phyloP scores from a whole-genome alignment of 1,140 invertebrate genomes.

The Sinonovacula constricta region DNA sequence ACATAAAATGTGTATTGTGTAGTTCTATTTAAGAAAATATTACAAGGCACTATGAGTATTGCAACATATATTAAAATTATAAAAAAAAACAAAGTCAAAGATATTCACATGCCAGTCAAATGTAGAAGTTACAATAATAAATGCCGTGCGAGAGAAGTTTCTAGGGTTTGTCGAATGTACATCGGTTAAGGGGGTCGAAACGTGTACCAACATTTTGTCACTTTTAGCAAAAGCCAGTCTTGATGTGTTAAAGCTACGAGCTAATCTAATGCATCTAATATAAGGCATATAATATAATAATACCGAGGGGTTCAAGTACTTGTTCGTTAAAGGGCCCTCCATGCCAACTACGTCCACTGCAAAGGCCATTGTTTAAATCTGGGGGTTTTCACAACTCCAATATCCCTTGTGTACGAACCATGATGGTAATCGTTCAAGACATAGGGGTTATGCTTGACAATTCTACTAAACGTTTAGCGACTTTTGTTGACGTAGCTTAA shows the following conservation, averaged over 20 bases:
- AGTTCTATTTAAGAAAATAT: no score
- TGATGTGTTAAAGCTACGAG: conserved; percentile 19
- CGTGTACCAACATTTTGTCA: background rate
- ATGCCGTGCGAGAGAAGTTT: background rate
- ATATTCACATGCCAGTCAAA: no score
- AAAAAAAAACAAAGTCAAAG: no score
- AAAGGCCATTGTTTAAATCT: conserved; percentile 25
- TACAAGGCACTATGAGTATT: no score
- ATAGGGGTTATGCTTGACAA: conserved; percentile 17
- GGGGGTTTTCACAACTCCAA: conserved; percentile 15
- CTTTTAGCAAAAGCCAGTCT: conserved; percentile 7
- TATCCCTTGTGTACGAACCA: conserved; percentile 13
- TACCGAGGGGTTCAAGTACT: conserved; percentile 17
- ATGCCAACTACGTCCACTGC: conserved; percentile 22
- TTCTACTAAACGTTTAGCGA: conserved; percentile 6
- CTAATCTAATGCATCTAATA: conserved; percentile 11
- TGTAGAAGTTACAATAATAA: no score
- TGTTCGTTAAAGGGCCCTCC: conserved; percentile 9
- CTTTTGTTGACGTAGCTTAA: background rate
- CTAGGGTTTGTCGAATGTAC: conserved; percentile 19
- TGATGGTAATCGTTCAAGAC: conserved; percentile 22
- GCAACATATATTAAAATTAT: no score
- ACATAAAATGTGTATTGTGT: no score
- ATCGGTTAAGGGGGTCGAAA: background rate
- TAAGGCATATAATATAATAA: background rate